Conservation (phyloP, 2,113 vertebrate species). For the Condylura cristata region DNA sequence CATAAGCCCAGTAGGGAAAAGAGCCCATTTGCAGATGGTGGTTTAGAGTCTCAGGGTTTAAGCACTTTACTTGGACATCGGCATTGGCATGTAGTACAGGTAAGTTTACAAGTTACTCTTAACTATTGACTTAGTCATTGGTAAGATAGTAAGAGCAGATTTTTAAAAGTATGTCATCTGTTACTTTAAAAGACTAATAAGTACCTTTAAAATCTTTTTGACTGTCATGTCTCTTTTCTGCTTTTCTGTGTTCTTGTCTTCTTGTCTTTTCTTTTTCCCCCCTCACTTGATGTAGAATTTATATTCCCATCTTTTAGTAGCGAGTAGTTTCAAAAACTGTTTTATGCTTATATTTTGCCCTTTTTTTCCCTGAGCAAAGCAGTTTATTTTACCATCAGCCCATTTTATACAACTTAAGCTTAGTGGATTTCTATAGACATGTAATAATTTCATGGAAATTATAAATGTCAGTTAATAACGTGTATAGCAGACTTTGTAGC, state of each 20-base stretch:
- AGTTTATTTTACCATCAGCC: neutral
- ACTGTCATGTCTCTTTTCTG: slow-evolving; percentile 7
- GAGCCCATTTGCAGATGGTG: slow-evolving; percentile 85
- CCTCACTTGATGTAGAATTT: neutral
- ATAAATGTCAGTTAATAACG: neutral
- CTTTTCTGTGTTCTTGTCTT: slow-evolving; percentile 38
- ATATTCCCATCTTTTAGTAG: neutral
- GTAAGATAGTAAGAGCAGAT: neutral
- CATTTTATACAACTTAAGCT: neutral
- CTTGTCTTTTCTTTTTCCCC: slow-evolving; percentile 11
- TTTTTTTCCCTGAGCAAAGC: slow-evolving; percentile 16
- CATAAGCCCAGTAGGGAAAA: slow-evolving; percentile 83
- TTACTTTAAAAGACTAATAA: slow-evolving; percentile 34
- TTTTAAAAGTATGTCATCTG: slow-evolving; percentile 8
- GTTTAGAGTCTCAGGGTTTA: slow-evolving; percentile 95
- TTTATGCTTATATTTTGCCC: slow-evolving; percentile 30
- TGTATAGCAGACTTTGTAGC: neutral
- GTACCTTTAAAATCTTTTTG: slow-evolving; percentile 9
- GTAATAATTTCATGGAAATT: neutral
- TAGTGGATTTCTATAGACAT: neutral
- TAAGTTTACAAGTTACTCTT: slow-evolving; percentile 75
- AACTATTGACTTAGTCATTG: neutral
- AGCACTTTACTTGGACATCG: slow-evolving; percentile 99
- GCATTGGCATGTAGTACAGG: slow-evolving; percentile 99
- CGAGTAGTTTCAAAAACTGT: neutral